Evolutionary conservation across 2,113 vertebrate genomes (phyloP).

Genomic region (Hyperopisus bebe): DNA sequence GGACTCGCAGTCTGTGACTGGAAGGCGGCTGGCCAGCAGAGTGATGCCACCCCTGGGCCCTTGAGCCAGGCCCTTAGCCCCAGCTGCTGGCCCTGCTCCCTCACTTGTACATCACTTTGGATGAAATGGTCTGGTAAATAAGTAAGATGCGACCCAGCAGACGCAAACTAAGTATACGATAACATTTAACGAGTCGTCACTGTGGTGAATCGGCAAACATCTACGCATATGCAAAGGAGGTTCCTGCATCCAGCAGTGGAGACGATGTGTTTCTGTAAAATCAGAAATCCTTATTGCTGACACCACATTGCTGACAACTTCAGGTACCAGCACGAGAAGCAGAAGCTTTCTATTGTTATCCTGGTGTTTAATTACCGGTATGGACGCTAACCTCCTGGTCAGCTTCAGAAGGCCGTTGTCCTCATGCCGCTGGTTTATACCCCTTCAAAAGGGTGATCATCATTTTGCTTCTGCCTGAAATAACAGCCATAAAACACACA

Average conservation of each 20-base stretch:
- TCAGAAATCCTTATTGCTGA: not conserved
- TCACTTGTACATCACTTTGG: no score
- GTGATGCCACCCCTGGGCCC: not conserved
- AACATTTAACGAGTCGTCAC: not conserved
- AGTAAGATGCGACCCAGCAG: not conserved
- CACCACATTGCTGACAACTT: no score
- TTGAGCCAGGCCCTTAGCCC: not conserved
- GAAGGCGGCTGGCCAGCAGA: not conserved
- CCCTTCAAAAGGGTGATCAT: not conserved
- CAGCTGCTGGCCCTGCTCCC: not conserved
- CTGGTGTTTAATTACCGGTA: not conserved
- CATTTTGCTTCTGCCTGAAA: not conserved
- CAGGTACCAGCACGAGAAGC: not conserved
- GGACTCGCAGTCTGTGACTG: not conserved
- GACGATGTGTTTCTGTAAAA: not conserved
- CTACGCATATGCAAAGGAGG: not conserved
- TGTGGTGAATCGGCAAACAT: not conserved
- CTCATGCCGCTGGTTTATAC: not conserved
- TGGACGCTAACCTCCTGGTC: not conserved
- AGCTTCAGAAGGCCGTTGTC: not conserved
- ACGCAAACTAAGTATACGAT: not conserved
- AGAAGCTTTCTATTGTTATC: not conserved
- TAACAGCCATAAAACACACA: conserved; percentile 3
- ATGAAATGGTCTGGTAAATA: no score
- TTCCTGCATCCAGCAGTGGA: not conserved